Evolutionary conservation across 2,888 invertebrate genomes (phyloP).

Genomic region (Dryadula phaetusa): DNA sequence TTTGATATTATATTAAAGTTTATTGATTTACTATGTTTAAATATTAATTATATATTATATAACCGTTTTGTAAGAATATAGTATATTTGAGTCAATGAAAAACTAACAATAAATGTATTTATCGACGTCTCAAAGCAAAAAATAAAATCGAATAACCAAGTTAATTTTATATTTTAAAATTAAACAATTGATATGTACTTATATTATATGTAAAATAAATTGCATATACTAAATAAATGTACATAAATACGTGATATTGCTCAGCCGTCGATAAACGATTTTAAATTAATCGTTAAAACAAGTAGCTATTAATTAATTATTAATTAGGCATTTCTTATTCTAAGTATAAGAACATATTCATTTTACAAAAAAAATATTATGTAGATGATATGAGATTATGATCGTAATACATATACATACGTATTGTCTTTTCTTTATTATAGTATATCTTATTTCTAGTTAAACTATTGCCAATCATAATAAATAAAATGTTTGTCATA

Average conservation of each 20-base stretch:
- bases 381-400: conserved; percentile 69
- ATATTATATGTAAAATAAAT: background rate
- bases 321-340: conserved; percentile 41
- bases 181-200: background rate
- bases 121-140: background rate
- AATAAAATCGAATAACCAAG: background rate
- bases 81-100: background rate
- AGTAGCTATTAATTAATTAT: conserved; percentile 38
- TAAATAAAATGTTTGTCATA: conserved; percentile 35
- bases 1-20: conserved; percentile 45
- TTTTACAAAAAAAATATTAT: conserved; percentile 45
- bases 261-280: background rate
- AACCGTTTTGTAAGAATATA: conserved; percentile 4
- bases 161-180: too few species aligned
- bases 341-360: conserved; percentile 39
- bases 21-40: conserved; percentile 28
- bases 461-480: conserved; percentile 55
- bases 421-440: conserved; percentile 76
- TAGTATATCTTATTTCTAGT: conserved; percentile 54
- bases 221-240: background rate
- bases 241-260: background rate
- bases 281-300: background rate
- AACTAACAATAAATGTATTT: background rate
- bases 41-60: conserved; percentile 6
- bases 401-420: conserved; percentile 78